Percentiles rank a stretch among this genome's conserved stretches.
These are phyloP conservation scores for Thunnus albacares DNA, from an alignment of 2,797 vertebrate genomes.

Conservation along the genomic window DNA sequence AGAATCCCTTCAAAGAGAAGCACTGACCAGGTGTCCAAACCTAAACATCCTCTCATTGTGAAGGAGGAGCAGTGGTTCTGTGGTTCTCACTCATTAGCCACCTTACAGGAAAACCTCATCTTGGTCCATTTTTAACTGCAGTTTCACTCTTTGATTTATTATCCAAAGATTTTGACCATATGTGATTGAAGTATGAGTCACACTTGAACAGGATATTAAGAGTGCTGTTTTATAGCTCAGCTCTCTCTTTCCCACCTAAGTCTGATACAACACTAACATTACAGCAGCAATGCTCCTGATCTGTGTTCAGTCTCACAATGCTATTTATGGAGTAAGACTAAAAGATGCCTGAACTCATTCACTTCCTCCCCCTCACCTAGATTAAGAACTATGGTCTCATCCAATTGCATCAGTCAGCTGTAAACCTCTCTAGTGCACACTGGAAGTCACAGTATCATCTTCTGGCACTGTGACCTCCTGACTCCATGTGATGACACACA, in stretches of 20 bases:
- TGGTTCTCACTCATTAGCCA: not conserved
- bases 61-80: not conserved
- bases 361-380: not conserved
- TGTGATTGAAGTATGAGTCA: constrained; percentile 17
- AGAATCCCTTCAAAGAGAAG: constrained; percentile 5
- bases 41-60: not conserved
- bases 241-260: not conserved
- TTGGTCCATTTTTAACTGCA: constrained; percentile 6
- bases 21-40: constrained; percentile 10
- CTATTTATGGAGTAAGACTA: not conserved
- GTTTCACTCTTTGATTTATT: constrained; percentile 5
- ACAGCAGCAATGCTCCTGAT: not conserved
- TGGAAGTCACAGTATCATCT: constrained; percentile 5
- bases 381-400: not conserved
- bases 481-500: constrained; percentile 7
- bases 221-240: not conserved
- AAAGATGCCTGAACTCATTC: constrained; percentile 7
- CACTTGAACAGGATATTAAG: constrained; percentile 31
- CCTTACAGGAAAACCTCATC: constrained; percentile 1
- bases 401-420: constrained; percentile 3
- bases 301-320: not conserved
- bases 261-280: constrained; percentile 17
- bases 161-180: constrained; percentile 8
- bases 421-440: not conserved
- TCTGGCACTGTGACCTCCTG: not conserved